Base-by-base conservation (phyloP, 1,140 invertebrate genomes). In the Chironomus tepperi region DNA sequence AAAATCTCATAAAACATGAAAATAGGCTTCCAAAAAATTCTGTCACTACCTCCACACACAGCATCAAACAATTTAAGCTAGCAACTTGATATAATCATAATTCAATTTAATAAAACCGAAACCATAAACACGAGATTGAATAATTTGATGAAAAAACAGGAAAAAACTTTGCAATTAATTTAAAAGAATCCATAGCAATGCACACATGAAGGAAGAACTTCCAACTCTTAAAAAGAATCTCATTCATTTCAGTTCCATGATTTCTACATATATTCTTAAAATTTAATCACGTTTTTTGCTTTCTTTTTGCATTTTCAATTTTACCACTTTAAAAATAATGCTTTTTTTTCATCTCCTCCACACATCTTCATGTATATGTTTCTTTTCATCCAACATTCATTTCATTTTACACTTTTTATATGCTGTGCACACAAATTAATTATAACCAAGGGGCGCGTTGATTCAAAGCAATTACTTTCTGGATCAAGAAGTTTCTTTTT, bases 111-210 rank as follows among this genome's bases (percentile, higher is more conserved):
- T 34, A 1, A 34, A 34, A 34, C n/a, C 1, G 24, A 34, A 34
- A 5, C 5, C 24, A 34, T 34, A 34, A 34, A 34, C 24, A 34
- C 24, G 8, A 47, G 8, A 47, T 1, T 57, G 15, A 15, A 57
- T 15, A 57, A 57, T n/a, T 34, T 34, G 24, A 15, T 12, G 47
- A 57, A 57, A 47, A 15, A 57, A 12, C 12, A 57, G 47, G 47
- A 57, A 57, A n/a, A n/a, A 57, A 57, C 47, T 57, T 57, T 57
- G 47, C n/a, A 57, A n/a, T 57, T 57, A n/a, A 57, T 57, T 57
- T 57, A n/a, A 57, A 15, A 57, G n/a, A 47, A 57, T n/a, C 47
- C 12, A 12, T n/a, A 34, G 12, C 1, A 57, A 15, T 15, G 15
- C n/a, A n/a, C n/a, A n/a, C n/a, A 57, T 3, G 12, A 57, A 57